Conservation (phyloP, 2,888 invertebrate species). For the Neoaliturus tenellus region DNA sequence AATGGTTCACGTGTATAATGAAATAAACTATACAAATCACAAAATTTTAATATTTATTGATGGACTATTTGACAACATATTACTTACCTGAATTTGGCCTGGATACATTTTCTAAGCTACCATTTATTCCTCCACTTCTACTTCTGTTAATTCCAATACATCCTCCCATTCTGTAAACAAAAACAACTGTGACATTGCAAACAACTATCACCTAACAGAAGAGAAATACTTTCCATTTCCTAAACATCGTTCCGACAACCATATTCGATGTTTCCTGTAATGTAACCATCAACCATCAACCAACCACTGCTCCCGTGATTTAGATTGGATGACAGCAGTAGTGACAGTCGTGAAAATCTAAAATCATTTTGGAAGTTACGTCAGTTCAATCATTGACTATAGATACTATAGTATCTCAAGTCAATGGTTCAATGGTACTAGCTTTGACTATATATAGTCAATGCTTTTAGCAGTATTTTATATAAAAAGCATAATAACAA, state of each 20-base stretch:
- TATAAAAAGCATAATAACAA: too few relatives aligned
- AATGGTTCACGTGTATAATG: too few relatives aligned
- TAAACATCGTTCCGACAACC: constrained; percentile 55
- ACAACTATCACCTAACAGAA: constrained; percentile 49
- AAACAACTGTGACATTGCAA: constrained; percentile 64
- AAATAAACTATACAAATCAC: too few relatives aligned
- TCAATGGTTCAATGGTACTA: too few relatives aligned
- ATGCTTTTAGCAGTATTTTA: too few relatives aligned
- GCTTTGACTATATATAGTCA: too few relatives aligned
- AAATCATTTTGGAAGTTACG: too few relatives aligned
- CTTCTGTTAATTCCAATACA: constrained; percentile 90
- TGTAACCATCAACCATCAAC: background rate
- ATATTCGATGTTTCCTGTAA: constrained; percentile 50
- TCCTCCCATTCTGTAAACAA: constrained; percentile 84
- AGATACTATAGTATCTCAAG: too few relatives aligned
- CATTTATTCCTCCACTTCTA: constrained; percentile 88
- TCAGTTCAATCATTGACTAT: too few relatives aligned
- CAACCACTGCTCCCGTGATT: background rate
- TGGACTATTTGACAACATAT: too few relatives aligned
- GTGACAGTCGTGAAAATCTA: background rate
- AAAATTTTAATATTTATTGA: too few relatives aligned
- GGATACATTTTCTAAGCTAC: constrained; percentile 87
- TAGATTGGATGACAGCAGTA: background rate
- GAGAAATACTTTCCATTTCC: constrained; percentile 48
- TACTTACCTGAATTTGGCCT: constrained; percentile 85